phyloP scores from a whole-genome alignment of 2,888 invertebrate genomes.

The Cantharis lateralis region DNA sequence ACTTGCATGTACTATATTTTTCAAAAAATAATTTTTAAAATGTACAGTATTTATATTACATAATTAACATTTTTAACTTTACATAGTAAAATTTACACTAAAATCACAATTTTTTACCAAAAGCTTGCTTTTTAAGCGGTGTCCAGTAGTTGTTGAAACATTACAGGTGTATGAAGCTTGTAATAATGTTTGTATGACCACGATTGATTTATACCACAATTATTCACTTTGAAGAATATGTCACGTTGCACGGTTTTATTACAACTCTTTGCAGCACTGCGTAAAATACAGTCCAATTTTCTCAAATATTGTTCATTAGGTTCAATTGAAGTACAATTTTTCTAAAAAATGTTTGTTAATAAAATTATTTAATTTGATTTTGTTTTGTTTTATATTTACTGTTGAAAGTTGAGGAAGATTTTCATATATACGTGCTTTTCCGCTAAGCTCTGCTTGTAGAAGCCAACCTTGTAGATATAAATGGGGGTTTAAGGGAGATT shows the following conservation, averaged over 20 bases:
- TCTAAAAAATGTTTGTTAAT: conserved; percentile 29
- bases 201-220: conserved; percentile 40
- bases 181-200: conserved; percentile 29
- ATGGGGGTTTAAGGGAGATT: conserved; percentile 54
- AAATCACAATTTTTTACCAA: conserved; percentile 25
- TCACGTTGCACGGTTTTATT: conserved; percentile 32
- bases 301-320: conserved; percentile 2
- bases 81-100: conserved; percentile 9
- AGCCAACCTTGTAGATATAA: conserved; percentile 62
- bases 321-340: conserved; percentile 32
- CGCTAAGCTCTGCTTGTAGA: conserved; percentile 57
- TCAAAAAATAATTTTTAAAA: conserved; percentile 26
- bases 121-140: conserved; percentile 36
- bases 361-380: conserved; percentile 3
- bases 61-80: neutral
- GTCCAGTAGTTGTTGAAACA: conserved; percentile 51
- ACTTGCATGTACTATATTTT: conserved; percentile 15
- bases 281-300: conserved; percentile 13
- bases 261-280: conserved; percentile 20
- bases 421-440: conserved; percentile 53
- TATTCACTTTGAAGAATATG: conserved; percentile 31
- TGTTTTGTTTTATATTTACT: conserved; percentile 24
- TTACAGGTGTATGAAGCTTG: conserved; percentile 42
- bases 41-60: conserved; percentile 19
- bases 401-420: conserved; percentile 35